Evolutionary conservation across 2,113 vertebrate species (phyloP).

Genomic region (Sula dactylatra): DNA sequence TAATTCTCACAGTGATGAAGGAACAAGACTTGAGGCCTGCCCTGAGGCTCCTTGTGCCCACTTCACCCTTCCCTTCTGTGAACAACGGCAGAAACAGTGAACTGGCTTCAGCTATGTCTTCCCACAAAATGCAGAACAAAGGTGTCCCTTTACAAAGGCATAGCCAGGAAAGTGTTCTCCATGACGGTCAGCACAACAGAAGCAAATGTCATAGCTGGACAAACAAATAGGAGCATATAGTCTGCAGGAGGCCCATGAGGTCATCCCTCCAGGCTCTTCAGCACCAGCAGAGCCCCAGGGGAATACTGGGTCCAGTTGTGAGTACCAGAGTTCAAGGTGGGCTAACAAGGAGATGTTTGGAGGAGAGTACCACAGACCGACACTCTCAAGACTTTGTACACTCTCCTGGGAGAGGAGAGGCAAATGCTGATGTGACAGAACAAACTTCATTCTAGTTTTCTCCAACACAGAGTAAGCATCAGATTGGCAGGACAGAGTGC

Average conservation of each 20-base stretch:
- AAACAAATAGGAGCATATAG: neutral
- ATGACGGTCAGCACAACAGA: neutral
- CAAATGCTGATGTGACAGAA: neutral
- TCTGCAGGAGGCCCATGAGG: neutral
- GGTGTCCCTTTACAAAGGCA: neutral
- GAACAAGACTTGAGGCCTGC: neutral
- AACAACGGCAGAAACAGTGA: neutral
- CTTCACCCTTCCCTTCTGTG: neutral
- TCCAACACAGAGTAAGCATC: neutral
- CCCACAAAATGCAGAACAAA: neutral
- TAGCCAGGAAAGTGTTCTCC: neutral
- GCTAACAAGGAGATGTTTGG: neutral
- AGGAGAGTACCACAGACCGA: neutral
- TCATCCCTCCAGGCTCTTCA: neutral
- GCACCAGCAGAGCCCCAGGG: neutral
- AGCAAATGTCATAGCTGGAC: neutral
- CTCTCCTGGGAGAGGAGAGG: neutral
- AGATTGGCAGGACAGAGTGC: neutral
- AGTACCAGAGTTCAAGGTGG: neutral
- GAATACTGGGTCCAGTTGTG: neutral
- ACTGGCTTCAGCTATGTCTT: neutral
- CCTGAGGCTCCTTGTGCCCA: neutral
- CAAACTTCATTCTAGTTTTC: neutral
- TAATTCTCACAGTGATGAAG: neutral
- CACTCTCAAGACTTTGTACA: neutral